Conservation (phyloP, 2,888 invertebrate species). For the Eilema griseolum region DNA sequence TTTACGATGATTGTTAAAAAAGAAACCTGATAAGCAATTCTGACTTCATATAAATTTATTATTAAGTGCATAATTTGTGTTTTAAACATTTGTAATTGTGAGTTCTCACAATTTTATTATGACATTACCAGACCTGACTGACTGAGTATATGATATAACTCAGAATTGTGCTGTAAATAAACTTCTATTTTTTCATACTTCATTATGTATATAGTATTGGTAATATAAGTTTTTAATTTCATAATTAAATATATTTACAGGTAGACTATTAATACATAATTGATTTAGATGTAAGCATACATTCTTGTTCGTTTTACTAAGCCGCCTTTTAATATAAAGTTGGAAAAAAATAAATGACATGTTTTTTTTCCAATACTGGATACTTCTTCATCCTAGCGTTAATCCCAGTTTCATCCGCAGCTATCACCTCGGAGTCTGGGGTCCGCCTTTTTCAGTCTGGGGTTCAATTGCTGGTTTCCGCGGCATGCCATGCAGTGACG, state of each 20-base stretch:
- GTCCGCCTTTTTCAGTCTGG: too few species aligned
- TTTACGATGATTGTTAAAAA: not conserved
- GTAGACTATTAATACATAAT: constrained; percentile 31
- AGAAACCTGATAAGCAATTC: not conserved
- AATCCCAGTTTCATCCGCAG: too few species aligned
- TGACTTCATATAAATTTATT: not conserved
- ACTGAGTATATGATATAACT: constrained; percentile 5
- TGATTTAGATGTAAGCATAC: constrained; percentile 37
- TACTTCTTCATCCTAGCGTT: too few species aligned
- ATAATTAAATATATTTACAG: constrained; percentile 23
- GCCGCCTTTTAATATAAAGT: constrained; percentile 55
- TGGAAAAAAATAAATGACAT: constrained; percentile 26
- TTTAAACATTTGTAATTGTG: not conserved
- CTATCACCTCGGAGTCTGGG: too few species aligned
- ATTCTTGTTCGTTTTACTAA: constrained; percentile 46
- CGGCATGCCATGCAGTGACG: too few species aligned
- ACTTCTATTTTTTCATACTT: constrained; percentile 26
- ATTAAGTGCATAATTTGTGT: not conserved
- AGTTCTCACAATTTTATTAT: constrained; percentile 17
- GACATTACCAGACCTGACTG: constrained; percentile 18
- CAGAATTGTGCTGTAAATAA: constrained; percentile 49
- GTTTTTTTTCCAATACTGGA: constrained; percentile 34
- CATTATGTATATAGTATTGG: constrained; percentile 42
- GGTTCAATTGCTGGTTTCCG: too few species aligned
- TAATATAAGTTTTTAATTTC: constrained; percentile 34